Evolutionary conservation across 2,113 vertebrate species (phyloP).

Genomic region (Silurus asotus): DNA sequence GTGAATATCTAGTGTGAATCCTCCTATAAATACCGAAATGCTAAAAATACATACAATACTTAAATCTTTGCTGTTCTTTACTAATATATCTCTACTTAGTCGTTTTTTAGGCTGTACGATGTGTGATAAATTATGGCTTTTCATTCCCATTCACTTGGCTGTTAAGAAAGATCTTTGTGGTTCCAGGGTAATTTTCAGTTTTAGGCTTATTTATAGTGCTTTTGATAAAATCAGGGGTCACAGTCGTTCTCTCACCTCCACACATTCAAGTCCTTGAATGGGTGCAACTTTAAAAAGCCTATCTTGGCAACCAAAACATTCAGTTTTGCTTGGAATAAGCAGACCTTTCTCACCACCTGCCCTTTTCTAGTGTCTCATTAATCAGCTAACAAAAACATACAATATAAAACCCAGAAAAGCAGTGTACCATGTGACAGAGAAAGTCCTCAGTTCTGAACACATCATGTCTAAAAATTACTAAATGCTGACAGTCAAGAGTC

Average conservation of each 20-base stretch:
- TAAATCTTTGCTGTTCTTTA: background rate
- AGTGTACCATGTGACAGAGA: background rate
- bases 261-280: background rate
- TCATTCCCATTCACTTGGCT: background rate
- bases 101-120: background rate
- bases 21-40: background rate
- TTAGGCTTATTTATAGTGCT: background rate
- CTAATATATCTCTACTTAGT: background rate
- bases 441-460: background rate
- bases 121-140: constrained; percentile 4
- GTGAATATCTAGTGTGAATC: background rate
- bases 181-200: background rate
- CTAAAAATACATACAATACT: background rate
- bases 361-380: background rate
- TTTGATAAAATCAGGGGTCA: background rate
- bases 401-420: no score
- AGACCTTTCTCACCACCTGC: background rate
- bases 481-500: background rate
- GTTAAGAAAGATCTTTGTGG: background rate
- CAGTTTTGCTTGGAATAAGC: background rate
- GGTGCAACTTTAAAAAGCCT: background rate
- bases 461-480: background rate
- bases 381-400: background rate
- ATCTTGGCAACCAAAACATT: background rate
- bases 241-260: background rate